Percentiles rank a stretch among this genome's conserved stretches.
Evolutionary conservation across 2,797 vertebrate genomes (phyloP).

Genomic region (Triplophysa yarkandensis): DNA sequence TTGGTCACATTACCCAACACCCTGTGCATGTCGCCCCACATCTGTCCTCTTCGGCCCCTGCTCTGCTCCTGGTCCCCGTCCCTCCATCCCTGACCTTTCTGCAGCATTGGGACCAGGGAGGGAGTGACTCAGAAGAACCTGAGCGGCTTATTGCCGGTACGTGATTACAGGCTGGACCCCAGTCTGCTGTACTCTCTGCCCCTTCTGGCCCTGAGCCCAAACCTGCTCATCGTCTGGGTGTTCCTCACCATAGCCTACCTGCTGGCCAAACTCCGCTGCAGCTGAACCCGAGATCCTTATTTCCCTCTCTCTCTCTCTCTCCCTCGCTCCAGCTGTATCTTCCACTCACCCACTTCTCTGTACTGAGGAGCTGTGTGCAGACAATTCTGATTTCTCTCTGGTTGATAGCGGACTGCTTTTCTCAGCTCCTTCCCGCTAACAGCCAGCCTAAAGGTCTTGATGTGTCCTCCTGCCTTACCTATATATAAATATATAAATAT

Average conservation of each 20-base stretch:
- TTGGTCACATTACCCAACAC: conserved; percentile 46
- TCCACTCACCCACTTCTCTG: not conserved
- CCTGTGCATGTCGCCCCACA: conserved; percentile 47
- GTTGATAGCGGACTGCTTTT: conserved; percentile 6
- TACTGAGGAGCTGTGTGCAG: conserved; percentile 16
- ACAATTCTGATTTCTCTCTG: conserved; percentile 5
- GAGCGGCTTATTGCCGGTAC: conserved; percentile 95
- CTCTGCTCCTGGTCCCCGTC: conserved; percentile 62
- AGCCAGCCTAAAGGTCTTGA: conserved; percentile 45
- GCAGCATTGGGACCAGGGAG: conserved; percentile 98
- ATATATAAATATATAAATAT: not conserved
- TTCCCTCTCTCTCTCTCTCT: not conserved
- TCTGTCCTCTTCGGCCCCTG: conserved; percentile 47
- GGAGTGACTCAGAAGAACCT: conserved; percentile 99
- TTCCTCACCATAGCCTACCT: conserved; percentile 95
- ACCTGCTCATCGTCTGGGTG: conserved; percentile 98
- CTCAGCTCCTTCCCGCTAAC: not conserved
- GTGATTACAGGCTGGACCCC: conserved; percentile 94
- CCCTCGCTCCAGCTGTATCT: not conserved
- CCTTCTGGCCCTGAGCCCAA: conserved; percentile 94
- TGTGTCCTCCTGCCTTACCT: conserved; percentile 45
- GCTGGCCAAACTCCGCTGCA: conserved; percentile 95
- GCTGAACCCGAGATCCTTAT: conserved; percentile 73
- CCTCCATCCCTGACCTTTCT: conserved; percentile 75
- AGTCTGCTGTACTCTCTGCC: conserved; percentile 97